These are phyloP conservation scores for Netelia fuscicornis DNA, from an alignment of 2,888 invertebrate species.

Conservation along the genomic window DNA sequence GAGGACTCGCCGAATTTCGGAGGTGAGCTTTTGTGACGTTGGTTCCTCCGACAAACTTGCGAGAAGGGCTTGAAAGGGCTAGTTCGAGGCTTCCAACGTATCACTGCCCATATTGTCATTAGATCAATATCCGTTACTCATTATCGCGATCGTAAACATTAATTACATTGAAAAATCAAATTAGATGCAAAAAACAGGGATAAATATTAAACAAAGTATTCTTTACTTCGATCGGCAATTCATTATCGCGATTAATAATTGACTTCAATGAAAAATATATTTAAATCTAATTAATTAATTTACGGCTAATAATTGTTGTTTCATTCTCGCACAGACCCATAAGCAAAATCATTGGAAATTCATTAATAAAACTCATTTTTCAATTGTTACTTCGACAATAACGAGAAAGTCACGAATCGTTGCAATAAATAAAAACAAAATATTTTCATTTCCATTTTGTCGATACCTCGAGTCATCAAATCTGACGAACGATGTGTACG, in stretches of 20 bases:
- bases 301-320: background rate
- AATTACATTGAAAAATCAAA: too few relatives aligned
- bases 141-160: too few relatives aligned
- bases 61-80: constrained; percentile 18
- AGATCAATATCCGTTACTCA: too few relatives aligned
- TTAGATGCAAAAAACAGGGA: too few relatives aligned
- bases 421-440: background rate
- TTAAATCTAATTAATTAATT: background rate
- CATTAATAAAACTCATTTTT: background rate
- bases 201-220: too few relatives aligned
- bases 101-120: too few relatives aligned
- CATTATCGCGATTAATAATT: too few relatives aligned
- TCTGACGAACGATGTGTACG: background rate
- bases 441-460: background rate
- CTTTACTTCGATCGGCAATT: too few relatives aligned
- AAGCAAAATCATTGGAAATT: background rate
- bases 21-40: constrained; percentile 18
- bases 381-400: background rate
- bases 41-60: constrained; percentile 23
- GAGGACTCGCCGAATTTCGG: constrained; percentile 70
- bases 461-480: background rate
- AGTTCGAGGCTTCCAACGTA: too few relatives aligned
- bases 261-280: too few relatives aligned
- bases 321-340: background rate
- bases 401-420: background rate